Base-by-base conservation (phyloP, 2,797 vertebrate genomes). In the Zalophus californianus region DNA sequence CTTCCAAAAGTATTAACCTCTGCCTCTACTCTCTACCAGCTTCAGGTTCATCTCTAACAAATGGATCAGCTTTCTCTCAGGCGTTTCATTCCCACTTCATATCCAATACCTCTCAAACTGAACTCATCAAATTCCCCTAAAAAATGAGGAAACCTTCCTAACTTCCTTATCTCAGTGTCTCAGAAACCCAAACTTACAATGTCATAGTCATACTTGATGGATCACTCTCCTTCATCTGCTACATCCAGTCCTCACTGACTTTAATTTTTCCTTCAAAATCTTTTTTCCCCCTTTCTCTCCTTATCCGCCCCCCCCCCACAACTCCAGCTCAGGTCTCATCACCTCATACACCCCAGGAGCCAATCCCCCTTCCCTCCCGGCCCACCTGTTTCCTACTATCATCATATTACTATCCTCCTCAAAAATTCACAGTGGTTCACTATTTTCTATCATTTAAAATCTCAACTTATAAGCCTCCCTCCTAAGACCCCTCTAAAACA, bases 391-490 rank as follows among this genome's bases (percentile, higher is more conserved):
- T 84, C 77, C 80, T 38, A 32, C n/a, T 38, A 50, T 64, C 56
- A 90, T 44, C 54, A 32, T 60, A 66, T 38, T 79, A 38, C 7
- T 12, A 75, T 70, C 68, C 23, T 93, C 78, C 85, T 86, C 21
- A 72, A 72, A 91, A 91, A 21, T 52, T 83, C 86, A 44, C 50
- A 52, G 20, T 79, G 70, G 35, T 41, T 94, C 64, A 27, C 72
- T 90, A 58, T 84, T 89, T 94, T 62, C 79, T 64, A 72, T 72
- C 3, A 84, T 32, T 89, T 91, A 79, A 95, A 90, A 84, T 29
- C 15, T 68, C 78, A 70, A 75, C 41, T 44, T n/a, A 44, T 15
- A 93, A 89, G 12, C 18, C 58, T 78, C 13, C 32, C 56, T 93
- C 75, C 75, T 29, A 96, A 96, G 58, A 60, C 7, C 10, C 44